Evolutionary conservation across 2,113 vertebrate genomes (phyloP).

Genomic region (Sterna hirundo): DNA sequence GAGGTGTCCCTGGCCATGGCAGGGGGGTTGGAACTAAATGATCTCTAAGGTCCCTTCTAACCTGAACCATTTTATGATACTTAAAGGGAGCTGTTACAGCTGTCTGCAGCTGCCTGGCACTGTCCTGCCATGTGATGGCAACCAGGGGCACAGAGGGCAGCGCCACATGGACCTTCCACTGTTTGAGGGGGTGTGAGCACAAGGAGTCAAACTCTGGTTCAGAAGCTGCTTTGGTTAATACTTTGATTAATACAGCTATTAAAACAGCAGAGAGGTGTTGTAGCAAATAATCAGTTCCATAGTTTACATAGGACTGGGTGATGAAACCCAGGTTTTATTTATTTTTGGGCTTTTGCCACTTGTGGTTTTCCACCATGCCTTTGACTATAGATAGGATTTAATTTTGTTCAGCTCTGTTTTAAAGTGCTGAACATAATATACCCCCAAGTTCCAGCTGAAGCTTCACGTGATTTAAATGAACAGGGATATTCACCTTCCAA

Average conservation of each 20-base stretch:
- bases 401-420: background rate
- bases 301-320: background rate
- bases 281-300: background rate
- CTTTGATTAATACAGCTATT: background rate
- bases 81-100: background rate
- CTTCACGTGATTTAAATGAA: background rate
- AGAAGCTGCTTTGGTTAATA: background rate
- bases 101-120: background rate
- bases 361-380: background rate
- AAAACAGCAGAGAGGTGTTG: background rate
- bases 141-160: background rate
- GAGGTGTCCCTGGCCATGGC: too few species aligned
- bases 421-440: background rate
- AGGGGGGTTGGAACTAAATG: too few species aligned
- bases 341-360: background rate
- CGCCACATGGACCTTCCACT: fast-evolving
- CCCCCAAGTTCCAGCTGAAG: background rate
- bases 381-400: background rate
- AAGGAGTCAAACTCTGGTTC: background rate
- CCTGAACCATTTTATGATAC: too few species aligned
- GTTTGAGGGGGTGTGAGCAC: fast-evolving
- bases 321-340: background rate
- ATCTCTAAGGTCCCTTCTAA: too few species aligned
- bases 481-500: background rate
- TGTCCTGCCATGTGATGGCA: fast-evolving